Evolutionary conservation across 2,797 vertebrate species (phyloP).

Genomic region (Sebastes taczanowskii): DNA sequence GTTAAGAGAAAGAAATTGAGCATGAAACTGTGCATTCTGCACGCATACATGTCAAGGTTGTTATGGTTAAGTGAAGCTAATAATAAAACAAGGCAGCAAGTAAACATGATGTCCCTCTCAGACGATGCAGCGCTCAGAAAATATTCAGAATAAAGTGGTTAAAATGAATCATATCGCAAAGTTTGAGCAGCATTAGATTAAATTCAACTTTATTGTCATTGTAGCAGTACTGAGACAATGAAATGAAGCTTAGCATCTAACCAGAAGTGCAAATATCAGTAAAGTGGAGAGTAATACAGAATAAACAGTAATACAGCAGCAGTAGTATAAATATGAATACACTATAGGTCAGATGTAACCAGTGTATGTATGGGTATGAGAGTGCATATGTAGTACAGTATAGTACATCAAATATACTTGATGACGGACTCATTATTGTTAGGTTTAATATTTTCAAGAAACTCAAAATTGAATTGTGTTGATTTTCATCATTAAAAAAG

Average conservation of each 20-base stretch:
- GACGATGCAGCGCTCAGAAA: neutral
- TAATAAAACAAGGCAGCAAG: neutral
- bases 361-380: too few species aligned
- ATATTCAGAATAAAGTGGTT: neutral
- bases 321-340: too few species aligned
- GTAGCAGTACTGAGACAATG: neutral
- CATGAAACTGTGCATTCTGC: neutral
- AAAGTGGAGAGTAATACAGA: neutral
- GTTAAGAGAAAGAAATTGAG: neutral
- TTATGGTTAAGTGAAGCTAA: neutral
- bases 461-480: too few species aligned
- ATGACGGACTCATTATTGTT: too few species aligned
- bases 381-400: too few species aligned
- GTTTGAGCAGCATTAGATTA: neutral
- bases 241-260: neutral
- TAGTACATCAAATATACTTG: too few species aligned
- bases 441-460: too few species aligned
- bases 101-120: neutral
- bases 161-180: neutral
- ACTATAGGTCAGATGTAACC: too few species aligned
- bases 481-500: too few species aligned
- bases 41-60: neutral
- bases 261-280: neutral
- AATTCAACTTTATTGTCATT: neutral
- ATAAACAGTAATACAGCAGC: neutral